Evolutionary conservation across 2,888 invertebrate genomes (phyloP).

Genomic region (Thecocarcelia acutangulata): DNA sequence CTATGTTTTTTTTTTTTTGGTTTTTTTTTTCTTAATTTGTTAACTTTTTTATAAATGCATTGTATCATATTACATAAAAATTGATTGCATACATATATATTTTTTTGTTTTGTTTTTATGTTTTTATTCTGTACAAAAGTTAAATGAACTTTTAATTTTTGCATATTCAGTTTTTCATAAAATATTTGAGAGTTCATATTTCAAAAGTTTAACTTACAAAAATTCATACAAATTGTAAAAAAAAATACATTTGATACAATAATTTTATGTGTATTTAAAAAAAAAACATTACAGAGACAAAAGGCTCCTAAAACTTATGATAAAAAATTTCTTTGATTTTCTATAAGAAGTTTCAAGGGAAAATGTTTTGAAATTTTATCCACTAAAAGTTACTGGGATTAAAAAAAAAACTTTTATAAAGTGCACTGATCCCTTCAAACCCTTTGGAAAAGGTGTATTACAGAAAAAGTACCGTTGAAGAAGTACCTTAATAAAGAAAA

Average conservation of each 20-base stretch:
- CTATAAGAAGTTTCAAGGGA: no score
- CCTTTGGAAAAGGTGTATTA: no score
- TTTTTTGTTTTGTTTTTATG: constrained; percentile 8
- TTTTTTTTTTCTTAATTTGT: constrained; percentile 19
- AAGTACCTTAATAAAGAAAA: no score
- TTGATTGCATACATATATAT: constrained; percentile 46
- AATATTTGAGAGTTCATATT: constrained; percentile 65
- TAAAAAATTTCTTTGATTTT: no score
- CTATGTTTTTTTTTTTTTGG: not conserved
- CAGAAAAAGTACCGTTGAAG: no score
- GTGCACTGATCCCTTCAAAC: no score
- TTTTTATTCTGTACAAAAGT: constrained; percentile 27
- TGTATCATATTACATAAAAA: constrained; percentile 56
- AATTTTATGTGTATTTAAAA: no score
- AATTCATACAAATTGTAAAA: constrained; percentile 23
- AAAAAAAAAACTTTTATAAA: no score
- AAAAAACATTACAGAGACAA: no score
- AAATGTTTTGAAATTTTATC: no score
- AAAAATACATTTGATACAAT: constrained; percentile 28
- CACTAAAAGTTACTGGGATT: no score
- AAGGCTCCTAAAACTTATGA: no score
- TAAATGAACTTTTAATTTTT: constrained; percentile 46
- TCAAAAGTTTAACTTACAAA: constrained; percentile 55
- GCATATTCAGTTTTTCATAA: constrained; percentile 43
- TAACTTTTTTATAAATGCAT: constrained; percentile 40